A percentile compares a stretch with the other conserved stretches of the same genome.
Evolutionary conservation across 2,113 vertebrate genomes (phyloP).

Genomic region (Pitta sordida): DNA sequence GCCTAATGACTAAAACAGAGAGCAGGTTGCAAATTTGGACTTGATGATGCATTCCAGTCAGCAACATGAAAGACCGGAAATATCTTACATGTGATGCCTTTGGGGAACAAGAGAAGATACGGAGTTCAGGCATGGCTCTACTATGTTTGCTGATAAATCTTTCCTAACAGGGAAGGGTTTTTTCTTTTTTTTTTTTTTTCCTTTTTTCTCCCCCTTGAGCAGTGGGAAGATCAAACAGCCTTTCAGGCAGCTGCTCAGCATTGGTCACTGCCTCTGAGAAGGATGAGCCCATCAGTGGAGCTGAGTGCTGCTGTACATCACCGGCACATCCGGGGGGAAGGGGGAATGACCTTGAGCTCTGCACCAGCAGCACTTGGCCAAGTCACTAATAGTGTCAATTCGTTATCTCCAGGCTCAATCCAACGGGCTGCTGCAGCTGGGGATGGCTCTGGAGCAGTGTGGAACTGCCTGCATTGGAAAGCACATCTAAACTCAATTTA

Average conservation of each 20-base stretch:
- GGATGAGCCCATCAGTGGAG: neutral
- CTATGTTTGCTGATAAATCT: neutral
- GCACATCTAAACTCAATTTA: neutral
- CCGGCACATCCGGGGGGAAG: neutral
- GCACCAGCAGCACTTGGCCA: neutral
- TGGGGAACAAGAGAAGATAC: neutral
- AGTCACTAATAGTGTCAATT: neutral
- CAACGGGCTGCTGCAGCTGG: neutral
- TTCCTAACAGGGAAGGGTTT: neutral
- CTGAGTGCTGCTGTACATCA: neutral
- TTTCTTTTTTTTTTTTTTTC: neutral
- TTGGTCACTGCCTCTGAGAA: slow-evolving; percentile 31
- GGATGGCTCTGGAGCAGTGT: neutral
- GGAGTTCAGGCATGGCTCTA: neutral
- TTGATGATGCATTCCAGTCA: slow-evolving; percentile 9
- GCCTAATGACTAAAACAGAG: slow-evolving; percentile 42
- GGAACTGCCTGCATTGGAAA: neutral
- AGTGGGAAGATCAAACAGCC: slow-evolving; percentile 18
- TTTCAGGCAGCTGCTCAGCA: slow-evolving; percentile 22
- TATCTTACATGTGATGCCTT: slow-evolving; percentile 16
- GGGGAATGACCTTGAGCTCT: neutral
- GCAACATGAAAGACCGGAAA: slow-evolving; percentile 48
- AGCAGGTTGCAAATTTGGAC: slow-evolving; percentile 52
- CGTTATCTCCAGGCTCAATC: neutral
- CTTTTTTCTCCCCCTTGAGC: neutral